Base-by-base conservation (phyloP, 2,888 invertebrate species). In the Cartodere bifasciata region DNA sequence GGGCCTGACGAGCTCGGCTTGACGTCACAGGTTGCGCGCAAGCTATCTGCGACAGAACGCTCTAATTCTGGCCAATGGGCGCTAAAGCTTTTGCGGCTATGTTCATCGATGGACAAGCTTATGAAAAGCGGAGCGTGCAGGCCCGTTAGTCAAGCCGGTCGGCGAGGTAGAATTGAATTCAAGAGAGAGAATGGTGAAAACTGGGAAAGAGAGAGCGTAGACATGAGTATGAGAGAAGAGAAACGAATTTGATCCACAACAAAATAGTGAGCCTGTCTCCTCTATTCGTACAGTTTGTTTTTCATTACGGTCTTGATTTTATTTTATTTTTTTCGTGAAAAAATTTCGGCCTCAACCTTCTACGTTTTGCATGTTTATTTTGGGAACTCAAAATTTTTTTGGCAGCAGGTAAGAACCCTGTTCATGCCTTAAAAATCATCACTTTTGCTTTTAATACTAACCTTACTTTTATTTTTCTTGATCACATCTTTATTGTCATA, bases 201-300 rank as follows among this genome's bases (percentile, higher is more conserved):
- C 59, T 58, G 55, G n/a, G 53, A 56, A 57, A 58, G 55, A 59
- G 57, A 56, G 55, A 56, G 55, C 52, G 50, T 55, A 58, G 57
- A 58, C 56, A 58, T 56, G 60, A 60, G 58, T 60, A 59, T 56
- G 60, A 60, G 58, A 60, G 60, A 58, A 56, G 55, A 56, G 55
- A 43, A 21, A 62, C 58, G 62, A 63, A 63, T 61, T 60, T 61
- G 62, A 62, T 58, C 59, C 59, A 62, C 60, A 61, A 62, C 60
- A 62, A 62, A 63, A 61, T 60, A 59, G 61, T 60, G 56, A 59
- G 56, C 57, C 55, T 57, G 58, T 55, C 58, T 58, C 55, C 54
- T 53, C 55, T 59, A 57, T 54, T 55, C 56, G 57, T 52, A 58
- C 57, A 56, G 59, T 60, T 55, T 54, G 58, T 57, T 60, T 60